Percentiles rank a stretch among this genome's conserved stretches.
Evolutionary conservation across 2,113 vertebrate species (phyloP).

Genomic region (Hydrochoerus hydrochaeris): DNA sequence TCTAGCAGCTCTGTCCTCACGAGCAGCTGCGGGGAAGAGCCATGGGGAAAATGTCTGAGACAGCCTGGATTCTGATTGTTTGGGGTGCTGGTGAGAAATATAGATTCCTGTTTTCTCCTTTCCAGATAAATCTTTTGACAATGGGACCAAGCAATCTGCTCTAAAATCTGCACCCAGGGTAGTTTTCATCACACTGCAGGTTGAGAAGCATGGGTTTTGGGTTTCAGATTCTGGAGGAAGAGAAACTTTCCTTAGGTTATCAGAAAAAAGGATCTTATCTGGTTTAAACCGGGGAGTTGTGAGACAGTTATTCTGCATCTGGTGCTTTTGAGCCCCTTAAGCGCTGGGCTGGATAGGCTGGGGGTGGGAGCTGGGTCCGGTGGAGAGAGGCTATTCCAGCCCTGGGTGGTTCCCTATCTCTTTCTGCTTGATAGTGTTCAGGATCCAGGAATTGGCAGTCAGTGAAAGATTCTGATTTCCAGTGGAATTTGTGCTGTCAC

Average conservation of each 20-base stretch:
- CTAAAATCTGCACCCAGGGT: background rate
- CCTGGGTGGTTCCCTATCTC: background rate
- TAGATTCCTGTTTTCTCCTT: background rate
- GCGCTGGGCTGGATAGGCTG: background rate
- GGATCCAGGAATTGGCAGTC: background rate
- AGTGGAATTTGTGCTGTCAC: constrained; percentile 57
- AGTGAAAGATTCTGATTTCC: constrained; percentile 45
- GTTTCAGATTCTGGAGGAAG: background rate
- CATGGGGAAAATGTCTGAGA: background rate
- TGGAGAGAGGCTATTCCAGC: background rate
- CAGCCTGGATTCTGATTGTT: background rate
- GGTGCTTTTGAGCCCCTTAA: background rate
- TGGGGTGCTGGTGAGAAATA: background rate
- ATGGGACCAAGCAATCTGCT: background rate
- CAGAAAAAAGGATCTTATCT: background rate
- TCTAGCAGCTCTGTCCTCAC: fast-evolving
- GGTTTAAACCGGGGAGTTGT: background rate
- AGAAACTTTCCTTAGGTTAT: background rate
- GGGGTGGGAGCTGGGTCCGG: background rate
- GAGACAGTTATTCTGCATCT: background rate
- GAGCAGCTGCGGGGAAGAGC: background rate
- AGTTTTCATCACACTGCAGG: background rate
- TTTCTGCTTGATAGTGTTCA: background rate
- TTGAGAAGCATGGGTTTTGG: background rate
- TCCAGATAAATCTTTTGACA: background rate